Evolutionary conservation across 2,888 invertebrate genomes (phyloP).

Genomic region (Tipula helvola): DNA sequence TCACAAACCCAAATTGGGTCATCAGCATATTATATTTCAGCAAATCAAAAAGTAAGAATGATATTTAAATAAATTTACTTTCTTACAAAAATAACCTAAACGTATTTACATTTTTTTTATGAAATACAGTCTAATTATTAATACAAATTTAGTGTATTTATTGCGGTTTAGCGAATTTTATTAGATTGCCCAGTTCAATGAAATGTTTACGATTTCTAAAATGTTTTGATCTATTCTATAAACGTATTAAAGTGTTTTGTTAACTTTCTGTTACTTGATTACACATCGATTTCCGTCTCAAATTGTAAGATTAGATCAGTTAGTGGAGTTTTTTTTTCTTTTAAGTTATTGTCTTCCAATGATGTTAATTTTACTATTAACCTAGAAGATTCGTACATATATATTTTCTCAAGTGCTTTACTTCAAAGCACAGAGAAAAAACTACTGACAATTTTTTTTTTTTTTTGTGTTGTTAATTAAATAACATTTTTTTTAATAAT

Average conservation of each 20-base stretch:
- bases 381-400: background rate
- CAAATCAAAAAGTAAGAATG: conserved; percentile 43
- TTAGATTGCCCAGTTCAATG: background rate
- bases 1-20: conserved; percentile 23
- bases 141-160: background rate
- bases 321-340: background rate
- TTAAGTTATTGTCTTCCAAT: background rate
- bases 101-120: too few species aligned
- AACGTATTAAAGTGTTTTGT: too few species aligned
- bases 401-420: background rate
- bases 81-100: too few species aligned
- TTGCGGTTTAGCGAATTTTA: background rate
- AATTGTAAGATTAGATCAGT: background rate
- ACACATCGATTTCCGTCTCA: background rate
- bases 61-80: background rate
- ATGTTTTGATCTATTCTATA: background rate
- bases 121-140: too few species aligned
- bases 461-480: background rate
- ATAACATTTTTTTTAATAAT: background rate
- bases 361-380: background rate
- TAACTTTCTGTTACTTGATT: too few species aligned
- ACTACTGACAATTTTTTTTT: background rate
- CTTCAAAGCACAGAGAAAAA: background rate
- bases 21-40: conserved; percentile 34
- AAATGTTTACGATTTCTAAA: background rate